These are phyloP conservation scores for Sitta europaea DNA, from an alignment of 2,113 vertebrate species.

Conservation along the genomic window DNA sequence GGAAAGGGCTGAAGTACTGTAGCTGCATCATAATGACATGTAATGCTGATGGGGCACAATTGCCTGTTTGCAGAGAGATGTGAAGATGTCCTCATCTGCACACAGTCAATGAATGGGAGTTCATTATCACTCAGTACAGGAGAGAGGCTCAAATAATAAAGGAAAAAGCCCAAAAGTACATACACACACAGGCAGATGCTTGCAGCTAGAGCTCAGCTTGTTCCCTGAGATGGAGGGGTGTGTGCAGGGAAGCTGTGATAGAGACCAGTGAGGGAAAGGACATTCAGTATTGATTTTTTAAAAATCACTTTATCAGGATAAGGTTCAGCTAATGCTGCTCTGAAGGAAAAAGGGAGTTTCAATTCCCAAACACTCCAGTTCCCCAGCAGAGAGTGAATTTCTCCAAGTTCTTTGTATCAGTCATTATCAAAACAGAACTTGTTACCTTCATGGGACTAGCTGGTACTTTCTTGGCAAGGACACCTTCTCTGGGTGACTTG, in stretches of 20 bases:
- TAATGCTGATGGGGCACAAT: conserved; percentile 44
- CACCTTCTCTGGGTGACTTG: background rate
- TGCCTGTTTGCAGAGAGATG: conserved; percentile 14
- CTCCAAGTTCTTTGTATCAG: background rate
- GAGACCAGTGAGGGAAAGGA: background rate
- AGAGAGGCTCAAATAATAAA: background rate
- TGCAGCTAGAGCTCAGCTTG: background rate
- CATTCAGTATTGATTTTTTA: background rate
- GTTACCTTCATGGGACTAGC: background rate
- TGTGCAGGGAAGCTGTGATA: background rate
- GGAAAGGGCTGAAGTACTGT: conserved; percentile 32
- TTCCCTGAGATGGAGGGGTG: background rate
- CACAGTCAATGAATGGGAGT: background rate
- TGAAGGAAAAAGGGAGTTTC: background rate
- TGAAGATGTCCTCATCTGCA: conserved; percentile 18
- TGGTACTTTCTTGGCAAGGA: background rate
- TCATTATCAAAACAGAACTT: background rate
- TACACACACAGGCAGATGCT: background rate
- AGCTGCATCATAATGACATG: conserved; percentile 53
- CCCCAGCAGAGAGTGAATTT: background rate
- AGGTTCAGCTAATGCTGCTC: background rate
- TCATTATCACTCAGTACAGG: background rate
- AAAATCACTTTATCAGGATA: background rate
- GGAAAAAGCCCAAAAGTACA: background rate
- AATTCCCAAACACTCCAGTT: background rate